These are phyloP conservation scores for Erynnis tages DNA, from an alignment of 2,888 invertebrate species.

Conservation along the genomic window DNA sequence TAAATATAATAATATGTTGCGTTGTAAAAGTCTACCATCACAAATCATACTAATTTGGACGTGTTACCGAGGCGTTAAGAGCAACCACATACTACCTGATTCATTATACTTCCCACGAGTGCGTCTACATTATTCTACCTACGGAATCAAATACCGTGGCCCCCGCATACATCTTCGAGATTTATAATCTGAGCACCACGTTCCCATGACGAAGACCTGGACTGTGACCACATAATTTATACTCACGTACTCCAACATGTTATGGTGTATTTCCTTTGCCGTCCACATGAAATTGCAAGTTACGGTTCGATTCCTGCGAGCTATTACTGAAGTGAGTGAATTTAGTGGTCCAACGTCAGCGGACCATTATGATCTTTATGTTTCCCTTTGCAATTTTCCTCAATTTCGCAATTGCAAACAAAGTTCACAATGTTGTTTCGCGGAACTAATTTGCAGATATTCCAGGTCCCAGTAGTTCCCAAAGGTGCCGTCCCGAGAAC, in stretches of 20 bases:
- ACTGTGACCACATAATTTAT: slow-evolving; percentile 45
- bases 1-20: too few relatives aligned
- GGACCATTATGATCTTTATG: slow-evolving; percentile 32
- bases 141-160: slow-evolving; percentile 48
- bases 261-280: not conserved
- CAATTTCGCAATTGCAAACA: slow-evolving; percentile 42
- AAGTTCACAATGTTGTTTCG: slow-evolving; percentile 36
- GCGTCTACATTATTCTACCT: slow-evolving; percentile 42
- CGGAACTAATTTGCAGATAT: slow-evolving; percentile 45
- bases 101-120: slow-evolving; percentile 45
- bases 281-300: slow-evolving; percentile 8
- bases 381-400: slow-evolving; percentile 45
- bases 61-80: slow-evolving; percentile 18
- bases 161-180: slow-evolving; percentile 45
- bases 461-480: slow-evolving; percentile 36
- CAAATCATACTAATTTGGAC: not conserved
- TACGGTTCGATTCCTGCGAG: slow-evolving; percentile 6
- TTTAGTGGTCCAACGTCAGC: slow-evolving; percentile 5
- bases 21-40: not conserved
- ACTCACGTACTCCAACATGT: slow-evolving; percentile 19
- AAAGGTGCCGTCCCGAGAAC: slow-evolving; percentile 57
- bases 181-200: slow-evolving; percentile 53
- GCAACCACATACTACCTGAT: slow-evolving; percentile 27
- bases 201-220: slow-evolving; percentile 73
- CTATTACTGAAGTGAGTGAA: slow-evolving; percentile 14